Conservation (phyloP, 2,113 vertebrate genomes). For the Oplegnathus fasciatus region DNA sequence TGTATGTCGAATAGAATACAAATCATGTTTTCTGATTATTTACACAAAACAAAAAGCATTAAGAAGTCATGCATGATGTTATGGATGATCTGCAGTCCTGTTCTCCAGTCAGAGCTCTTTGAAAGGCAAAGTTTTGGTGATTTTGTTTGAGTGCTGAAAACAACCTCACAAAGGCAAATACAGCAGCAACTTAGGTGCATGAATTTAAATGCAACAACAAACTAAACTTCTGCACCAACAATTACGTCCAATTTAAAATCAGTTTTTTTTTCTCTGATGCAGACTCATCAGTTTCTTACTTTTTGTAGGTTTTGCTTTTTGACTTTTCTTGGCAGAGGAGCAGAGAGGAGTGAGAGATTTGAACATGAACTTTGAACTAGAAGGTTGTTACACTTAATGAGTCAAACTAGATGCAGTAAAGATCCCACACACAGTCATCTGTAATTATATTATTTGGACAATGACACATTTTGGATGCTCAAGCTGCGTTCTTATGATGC, state of each 20-base stretch:
- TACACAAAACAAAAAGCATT: background rate
- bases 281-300: background rate
- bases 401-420: background rate
- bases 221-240: background rate
- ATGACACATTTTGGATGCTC: background rate
- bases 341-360: background rate
- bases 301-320: background rate
- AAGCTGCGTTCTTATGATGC: background rate
- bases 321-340: background rate
- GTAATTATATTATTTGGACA: background rate
- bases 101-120: slow-evolving; percentile 53
- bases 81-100: slow-evolving; percentile 43
- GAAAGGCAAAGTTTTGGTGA: slow-evolving; percentile 53
- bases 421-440: background rate
- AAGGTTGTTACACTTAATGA: background rate
- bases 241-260: too few species aligned
- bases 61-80: slow-evolving; percentile 39
- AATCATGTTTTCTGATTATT: slow-evolving; percentile 9
- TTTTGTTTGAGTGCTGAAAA: too few species aligned
- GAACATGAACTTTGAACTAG: background rate
- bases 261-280: too few species aligned
- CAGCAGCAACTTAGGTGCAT: background rate
- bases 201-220: background rate
- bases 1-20: slow-evolving; percentile 9
- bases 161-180: background rate